phyloP scores from a whole-genome alignment of 2,888 invertebrate genomes.

The Caenorhabditis sp. region DNA sequence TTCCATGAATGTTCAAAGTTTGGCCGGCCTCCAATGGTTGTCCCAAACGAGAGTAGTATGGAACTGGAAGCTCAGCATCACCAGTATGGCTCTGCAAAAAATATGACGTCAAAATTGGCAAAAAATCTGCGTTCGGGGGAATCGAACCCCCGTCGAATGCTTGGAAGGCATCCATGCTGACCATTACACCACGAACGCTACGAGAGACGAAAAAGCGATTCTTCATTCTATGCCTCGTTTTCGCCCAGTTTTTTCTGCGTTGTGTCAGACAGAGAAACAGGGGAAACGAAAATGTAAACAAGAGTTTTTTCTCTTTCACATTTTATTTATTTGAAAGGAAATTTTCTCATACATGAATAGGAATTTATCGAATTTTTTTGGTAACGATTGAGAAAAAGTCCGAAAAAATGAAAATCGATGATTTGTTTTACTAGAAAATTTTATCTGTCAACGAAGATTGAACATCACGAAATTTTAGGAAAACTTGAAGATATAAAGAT shows the following conservation, averaged over 20 bases:
- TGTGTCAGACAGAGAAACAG: background rate
- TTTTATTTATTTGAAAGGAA: too few species aligned
- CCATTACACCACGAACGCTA: constrained; percentile 54
- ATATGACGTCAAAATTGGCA: background rate
- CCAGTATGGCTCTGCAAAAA: constrained; percentile 23
- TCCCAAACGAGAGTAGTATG: constrained; percentile 59
- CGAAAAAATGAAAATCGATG: too few species aligned
- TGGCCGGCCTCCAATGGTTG: constrained; percentile 58
- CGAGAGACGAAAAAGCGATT: background rate
- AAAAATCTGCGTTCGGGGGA: constrained; percentile 44
- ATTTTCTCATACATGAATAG: too few species aligned
- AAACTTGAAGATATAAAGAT: too few species aligned
- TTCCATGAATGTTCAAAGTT: constrained; percentile 60
- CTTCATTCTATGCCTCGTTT: background rate
- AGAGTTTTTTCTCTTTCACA: background rate
- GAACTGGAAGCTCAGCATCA: constrained; percentile 50
- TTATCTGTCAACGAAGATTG: too few species aligned
- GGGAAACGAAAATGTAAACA: background rate
- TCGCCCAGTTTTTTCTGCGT: background rate
- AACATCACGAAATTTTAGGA: too few species aligned
- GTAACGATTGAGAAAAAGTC: too few species aligned
- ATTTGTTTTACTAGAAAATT: too few species aligned
- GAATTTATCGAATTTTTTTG: too few species aligned
- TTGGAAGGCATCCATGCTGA: constrained; percentile 58
- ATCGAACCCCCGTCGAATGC: constrained; percentile 56